Percentiles rank a stretch among this genome's conserved stretches.
Conservation (phyloP, 2,113 vertebrate genomes). For the Fukomys damarensis region DNA sequence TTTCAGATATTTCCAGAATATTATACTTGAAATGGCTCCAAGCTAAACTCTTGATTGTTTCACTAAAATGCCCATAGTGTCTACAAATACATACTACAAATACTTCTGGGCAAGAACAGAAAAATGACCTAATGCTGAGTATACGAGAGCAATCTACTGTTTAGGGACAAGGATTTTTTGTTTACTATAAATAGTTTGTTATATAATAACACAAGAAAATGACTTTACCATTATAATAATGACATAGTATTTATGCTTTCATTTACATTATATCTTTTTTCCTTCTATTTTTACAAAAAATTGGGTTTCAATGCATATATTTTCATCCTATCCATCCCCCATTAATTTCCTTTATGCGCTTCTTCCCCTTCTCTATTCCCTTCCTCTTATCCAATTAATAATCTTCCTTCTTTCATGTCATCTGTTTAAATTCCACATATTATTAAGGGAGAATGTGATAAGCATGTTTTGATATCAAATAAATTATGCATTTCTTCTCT, state of each 20-base stretch:
- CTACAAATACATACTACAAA: not conserved
- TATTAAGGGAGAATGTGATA: not conserved
- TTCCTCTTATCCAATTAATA: not conserved
- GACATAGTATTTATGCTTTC: not conserved
- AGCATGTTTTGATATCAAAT: not conserved
- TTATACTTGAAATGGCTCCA: slow-evolving; percentile 17
- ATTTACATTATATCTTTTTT: not conserved
- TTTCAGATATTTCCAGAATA: slow-evolving; percentile 52
- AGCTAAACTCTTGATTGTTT: slow-evolving; percentile 51
- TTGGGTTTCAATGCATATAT: not conserved
- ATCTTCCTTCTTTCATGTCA: not conserved
- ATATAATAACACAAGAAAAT: not conserved
- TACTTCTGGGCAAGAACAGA: not conserved
- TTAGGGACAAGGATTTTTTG: not conserved
- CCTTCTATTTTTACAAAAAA: not conserved
- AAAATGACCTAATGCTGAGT: not conserved
- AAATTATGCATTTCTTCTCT: slow-evolving; percentile 44
- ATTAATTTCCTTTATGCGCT: not conserved
- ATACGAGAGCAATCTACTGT: not conserved
- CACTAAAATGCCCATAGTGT: not conserved
- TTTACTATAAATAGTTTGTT: not conserved
- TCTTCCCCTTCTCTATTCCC: not conserved
- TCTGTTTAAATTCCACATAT: not conserved
- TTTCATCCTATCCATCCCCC: not conserved
- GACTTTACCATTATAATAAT: not conserved